Conservation (phyloP, 2,888 invertebrate genomes). For the Drosophila austrosaltans region DNA sequence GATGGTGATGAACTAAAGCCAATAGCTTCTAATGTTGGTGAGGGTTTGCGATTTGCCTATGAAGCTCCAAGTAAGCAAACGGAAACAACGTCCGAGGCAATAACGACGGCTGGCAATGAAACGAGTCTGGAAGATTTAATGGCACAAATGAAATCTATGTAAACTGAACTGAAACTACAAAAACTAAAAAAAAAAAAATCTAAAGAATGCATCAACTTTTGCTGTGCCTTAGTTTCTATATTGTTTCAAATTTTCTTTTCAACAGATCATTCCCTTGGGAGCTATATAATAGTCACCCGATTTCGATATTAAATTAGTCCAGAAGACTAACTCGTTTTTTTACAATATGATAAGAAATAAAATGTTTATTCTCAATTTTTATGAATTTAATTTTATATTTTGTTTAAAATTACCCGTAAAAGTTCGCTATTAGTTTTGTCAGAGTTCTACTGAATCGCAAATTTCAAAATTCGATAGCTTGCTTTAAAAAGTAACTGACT, state of each 20-base stretch:
- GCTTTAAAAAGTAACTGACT: background rate
- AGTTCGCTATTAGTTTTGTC: background rate
- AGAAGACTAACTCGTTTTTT: background rate
- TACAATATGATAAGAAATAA: background rate
- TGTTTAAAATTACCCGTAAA: background rate
- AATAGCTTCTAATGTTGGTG: background rate
- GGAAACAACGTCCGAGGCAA: slow-evolving; percentile 81
- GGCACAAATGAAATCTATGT: slow-evolving; percentile 95
- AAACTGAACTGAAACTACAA: slow-evolving; percentile 72
- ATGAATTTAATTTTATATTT: background rate
- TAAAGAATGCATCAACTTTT: background rate
- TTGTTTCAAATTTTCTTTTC: background rate
- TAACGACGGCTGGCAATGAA: slow-evolving; percentile 81
- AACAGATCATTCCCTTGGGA: background rate
- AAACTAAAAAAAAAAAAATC: background rate
- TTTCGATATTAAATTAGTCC: background rate
- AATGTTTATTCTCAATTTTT: background rate
- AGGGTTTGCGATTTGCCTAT: slow-evolving; percentile 88
- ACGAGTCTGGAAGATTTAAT: slow-evolving; percentile 92
- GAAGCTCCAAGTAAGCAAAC: slow-evolving; percentile 85
- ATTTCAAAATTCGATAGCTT: background rate
- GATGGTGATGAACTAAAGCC: slow-evolving; percentile 23
- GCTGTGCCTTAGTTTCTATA: background rate
- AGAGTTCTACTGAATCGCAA: background rate
- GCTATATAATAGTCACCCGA: background rate